Evolutionary conservation across 2,113 vertebrate species (phyloP).

Genomic region (Tursiops truncatus): DNA sequence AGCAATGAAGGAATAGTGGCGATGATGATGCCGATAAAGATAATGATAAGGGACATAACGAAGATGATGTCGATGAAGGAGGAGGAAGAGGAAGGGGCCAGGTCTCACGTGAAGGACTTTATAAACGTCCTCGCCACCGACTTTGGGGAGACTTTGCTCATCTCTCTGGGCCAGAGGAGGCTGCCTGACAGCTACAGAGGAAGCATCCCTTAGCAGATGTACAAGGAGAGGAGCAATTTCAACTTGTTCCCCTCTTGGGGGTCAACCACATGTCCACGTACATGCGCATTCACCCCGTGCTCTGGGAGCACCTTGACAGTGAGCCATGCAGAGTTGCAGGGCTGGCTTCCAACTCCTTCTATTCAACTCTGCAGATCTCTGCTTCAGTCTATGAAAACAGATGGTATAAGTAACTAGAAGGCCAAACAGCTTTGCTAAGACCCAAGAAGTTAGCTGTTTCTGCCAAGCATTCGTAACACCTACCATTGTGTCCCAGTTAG

Average conservation of each 20-base stretch:
- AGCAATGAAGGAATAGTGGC: neutral
- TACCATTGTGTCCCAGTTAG: neutral
- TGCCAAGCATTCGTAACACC: neutral
- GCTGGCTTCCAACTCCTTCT: neutral
- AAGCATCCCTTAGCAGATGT: neutral
- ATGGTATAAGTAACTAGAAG: slow-evolving; percentile 5
- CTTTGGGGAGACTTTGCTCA: neutral
- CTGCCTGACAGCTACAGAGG: neutral
- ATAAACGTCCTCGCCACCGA: neutral
- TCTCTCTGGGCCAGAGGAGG: neutral
- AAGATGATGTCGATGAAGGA: neutral
- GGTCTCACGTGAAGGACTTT: neutral
- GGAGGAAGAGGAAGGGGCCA: neutral
- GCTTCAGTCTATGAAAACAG: slow-evolving; percentile 13
- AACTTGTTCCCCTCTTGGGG: neutral
- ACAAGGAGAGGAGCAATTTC: neutral
- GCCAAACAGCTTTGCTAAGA: slow-evolving; percentile 2
- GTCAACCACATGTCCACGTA: neutral
- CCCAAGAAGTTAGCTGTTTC: neutral
- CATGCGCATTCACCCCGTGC: no score
- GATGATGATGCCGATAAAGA: neutral
- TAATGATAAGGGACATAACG: neutral
- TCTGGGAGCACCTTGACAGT: neutral
- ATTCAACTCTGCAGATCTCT: neutral
- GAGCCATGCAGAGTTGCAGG: no score